Evolutionary conservation across 2,888 invertebrate species (phyloP), one percentile per base, ranked within the genome.

Genomic region (Pilophorus perplexus): DNA sequence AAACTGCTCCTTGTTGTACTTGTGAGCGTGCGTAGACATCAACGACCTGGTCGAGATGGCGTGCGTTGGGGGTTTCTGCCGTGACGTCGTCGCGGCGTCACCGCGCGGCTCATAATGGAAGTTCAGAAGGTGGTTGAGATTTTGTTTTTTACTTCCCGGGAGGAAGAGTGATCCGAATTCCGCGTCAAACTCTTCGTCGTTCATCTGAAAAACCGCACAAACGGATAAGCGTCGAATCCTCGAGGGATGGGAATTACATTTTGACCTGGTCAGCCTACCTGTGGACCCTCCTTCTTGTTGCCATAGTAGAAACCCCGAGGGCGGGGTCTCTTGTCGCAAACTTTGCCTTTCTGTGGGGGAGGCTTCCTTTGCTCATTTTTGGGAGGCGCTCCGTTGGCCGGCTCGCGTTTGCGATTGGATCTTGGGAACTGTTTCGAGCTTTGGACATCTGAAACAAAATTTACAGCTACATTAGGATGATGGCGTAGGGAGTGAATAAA

Each of bases 1-100:
- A 78, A 91, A 97, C 74, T 93, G 88, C 76, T 96, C 94, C 79
- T 94, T 94, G 77, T 90, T 93, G 79, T 91, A 93, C 76, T 87
- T 89, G 73, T 86, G 86, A 67, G 82, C 82, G 68, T 79, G 79
- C 46, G 80, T 79, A 67, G 78, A 77, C 72, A 80, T 75, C 74
- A 70, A 77, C 77, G 70, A 77, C 77, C 75, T 77, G 67, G 71
- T 72, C 54, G 68, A 70, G 70, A 60, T 69, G 72, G 71, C 42
- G 66, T 70, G 66, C 1, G 72, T 18, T 2, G 6, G 3, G 16
- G 44, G 20, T 10, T 18, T 50, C 25, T 60, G 69, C 20, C 44
- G 28, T 40, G 42, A 12, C 4, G 16, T 50, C 5, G 10, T 33
- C 3, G 33, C 46, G 18, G 62, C 55, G 57, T 66, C 72, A 44